A percentile compares a stretch with the other conserved stretches of the same genome.
Conservation (phyloP, 2,113 vertebrate genomes). For the Nothocercus nigrocapillus region DNA sequence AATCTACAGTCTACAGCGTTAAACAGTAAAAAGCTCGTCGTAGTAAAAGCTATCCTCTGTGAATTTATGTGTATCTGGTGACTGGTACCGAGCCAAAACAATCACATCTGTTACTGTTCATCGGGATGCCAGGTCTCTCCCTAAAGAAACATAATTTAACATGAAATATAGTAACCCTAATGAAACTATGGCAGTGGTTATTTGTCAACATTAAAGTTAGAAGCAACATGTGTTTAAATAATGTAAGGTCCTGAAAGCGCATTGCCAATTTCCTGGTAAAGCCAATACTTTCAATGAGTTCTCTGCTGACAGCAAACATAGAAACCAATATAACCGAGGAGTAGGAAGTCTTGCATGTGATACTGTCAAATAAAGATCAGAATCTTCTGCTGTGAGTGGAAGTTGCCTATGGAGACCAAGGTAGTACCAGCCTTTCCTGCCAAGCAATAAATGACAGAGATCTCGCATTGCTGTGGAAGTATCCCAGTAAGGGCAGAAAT, state of each 20-base stretch:
- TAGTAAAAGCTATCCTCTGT: neutral
- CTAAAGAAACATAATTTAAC: neutral
- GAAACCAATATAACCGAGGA: neutral
- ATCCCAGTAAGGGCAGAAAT: neutral
- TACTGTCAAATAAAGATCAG: neutral
- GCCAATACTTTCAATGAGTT: neutral
- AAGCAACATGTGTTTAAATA: neutral
- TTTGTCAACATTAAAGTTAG: neutral
- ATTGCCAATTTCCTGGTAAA: neutral
- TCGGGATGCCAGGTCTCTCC: neutral
- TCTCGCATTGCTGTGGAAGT: neutral
- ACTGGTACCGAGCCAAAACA: neutral
- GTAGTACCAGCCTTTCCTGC: neutral
- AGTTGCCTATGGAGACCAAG: neutral
- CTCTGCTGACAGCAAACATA: neutral
- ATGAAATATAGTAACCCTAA: neutral
- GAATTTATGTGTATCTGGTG: neutral
- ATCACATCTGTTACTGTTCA: neutral
- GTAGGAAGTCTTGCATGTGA: neutral
- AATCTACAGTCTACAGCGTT: neutral
- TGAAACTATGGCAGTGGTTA: neutral
- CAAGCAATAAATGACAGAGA: neutral
- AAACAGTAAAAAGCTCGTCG: neutral
- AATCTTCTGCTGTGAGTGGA: neutral
- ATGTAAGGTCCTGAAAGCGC: neutral